Conservation (phyloP, 2,113 vertebrate genomes). For the Grus americana region DNA sequence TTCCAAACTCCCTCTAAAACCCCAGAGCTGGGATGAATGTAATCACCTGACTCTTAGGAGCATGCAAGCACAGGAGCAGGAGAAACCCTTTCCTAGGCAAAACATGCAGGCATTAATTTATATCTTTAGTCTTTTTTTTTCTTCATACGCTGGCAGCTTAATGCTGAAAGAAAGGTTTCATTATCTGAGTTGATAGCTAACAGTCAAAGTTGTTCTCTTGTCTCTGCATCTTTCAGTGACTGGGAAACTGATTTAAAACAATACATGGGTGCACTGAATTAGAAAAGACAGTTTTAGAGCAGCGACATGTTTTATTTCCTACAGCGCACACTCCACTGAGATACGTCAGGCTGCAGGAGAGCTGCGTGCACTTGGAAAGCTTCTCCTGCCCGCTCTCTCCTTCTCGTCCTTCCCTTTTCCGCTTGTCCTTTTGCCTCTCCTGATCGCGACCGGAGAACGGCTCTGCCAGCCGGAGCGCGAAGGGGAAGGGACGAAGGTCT, state of each 20-base stretch:
- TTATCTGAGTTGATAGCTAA: conserved; percentile 67
- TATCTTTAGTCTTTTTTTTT: background rate
- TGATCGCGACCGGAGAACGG: background rate
- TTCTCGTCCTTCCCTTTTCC: conserved; percentile 4
- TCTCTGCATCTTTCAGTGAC: conserved; percentile 61
- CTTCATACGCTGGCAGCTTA: background rate
- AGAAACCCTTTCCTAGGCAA: background rate
- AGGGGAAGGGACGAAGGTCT: background rate
- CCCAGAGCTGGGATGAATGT: background rate
- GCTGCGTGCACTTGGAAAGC: conserved; percentile 14
- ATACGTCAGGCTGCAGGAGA: conserved; percentile 35
- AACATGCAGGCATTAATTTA: background rate
- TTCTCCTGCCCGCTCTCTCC: background rate
- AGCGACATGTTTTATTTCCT: conserved; percentile 70
- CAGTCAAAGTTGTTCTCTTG: conserved; percentile 63
- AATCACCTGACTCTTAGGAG: background rate
- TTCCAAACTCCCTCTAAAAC: background rate
- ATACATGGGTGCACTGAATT: conserved; percentile 77
- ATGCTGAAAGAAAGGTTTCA: conserved; percentile 49
- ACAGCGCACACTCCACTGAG: conserved; percentile 52
- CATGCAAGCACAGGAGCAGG: background rate
- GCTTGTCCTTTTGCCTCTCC: background rate
- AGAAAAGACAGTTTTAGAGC: conserved; percentile 81
- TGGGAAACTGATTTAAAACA: conserved; percentile 74
- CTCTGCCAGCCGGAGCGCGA: background rate